Percentiles rank a stretch among this genome's conserved stretches.
Evolutionary conservation across 1,140 invertebrate genomes (phyloP).

Genomic region (Drosophila ogumai): DNA sequence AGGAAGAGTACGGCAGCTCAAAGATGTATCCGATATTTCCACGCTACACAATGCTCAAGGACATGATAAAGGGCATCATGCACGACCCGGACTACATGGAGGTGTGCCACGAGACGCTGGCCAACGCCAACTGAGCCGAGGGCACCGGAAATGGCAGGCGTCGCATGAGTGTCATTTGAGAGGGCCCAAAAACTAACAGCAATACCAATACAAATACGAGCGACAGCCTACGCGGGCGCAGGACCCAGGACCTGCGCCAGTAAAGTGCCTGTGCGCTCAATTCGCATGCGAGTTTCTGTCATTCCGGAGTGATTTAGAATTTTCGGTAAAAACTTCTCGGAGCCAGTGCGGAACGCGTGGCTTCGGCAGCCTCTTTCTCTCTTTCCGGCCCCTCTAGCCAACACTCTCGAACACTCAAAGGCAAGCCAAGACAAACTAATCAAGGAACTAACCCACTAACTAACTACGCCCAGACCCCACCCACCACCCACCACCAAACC

Average conservation of each 20-base stretch:
- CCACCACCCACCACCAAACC: conserved; percentile 19
- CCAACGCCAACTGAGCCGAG: conserved; percentile 83
- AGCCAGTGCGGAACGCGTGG: conserved; percentile 26
- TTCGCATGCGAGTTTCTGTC: conserved; percentile 69
- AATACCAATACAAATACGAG: conserved; percentile 45
- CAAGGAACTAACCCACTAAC: conserved; percentile 45
- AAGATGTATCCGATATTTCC: conserved; percentile 97
- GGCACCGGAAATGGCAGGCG: conserved; percentile 80
- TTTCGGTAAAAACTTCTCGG: conserved; percentile 44
- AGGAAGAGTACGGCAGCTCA: conserved; percentile 94
- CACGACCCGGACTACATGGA: conserved; percentile 97
- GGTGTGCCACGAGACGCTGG: conserved; percentile 92
- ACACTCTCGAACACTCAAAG: conserved; percentile 42
- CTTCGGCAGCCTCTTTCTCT: conserved; percentile 17
- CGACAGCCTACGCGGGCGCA: conserved; percentile 41
- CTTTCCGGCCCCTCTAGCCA: conserved; percentile 36
- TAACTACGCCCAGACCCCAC: conserved; percentile 37
- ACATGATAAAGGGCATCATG: conserved; percentile 98
- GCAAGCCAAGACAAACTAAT: conserved; percentile 51
- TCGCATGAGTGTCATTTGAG: conserved; percentile 83
- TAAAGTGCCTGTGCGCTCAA: conserved; percentile 19
- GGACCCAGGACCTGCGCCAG: conserved; percentile 11
- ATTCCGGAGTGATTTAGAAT: conserved; percentile 57
- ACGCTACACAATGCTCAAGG: conserved; percentile 96
- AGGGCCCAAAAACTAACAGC: conserved; percentile 51